Conservation (phyloP, 2,888 invertebrate species). For the Drosophila yooni region DNA sequence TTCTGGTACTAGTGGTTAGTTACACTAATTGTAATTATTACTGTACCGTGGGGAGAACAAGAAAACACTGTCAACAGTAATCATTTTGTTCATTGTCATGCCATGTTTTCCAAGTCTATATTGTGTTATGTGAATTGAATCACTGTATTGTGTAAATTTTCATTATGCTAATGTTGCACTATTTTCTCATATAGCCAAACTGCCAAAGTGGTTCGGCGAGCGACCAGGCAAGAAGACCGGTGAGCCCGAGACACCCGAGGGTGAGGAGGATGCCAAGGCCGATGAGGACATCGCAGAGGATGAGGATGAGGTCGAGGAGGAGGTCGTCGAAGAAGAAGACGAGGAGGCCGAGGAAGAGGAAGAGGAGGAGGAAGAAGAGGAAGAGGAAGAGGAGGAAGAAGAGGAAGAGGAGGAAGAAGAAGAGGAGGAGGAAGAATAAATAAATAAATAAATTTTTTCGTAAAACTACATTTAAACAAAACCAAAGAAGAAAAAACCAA, state of each 20-base stretch:
- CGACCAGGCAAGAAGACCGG: constrained; percentile 96
- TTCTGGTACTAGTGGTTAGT: constrained; percentile 4
- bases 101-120: constrained; percentile 47
- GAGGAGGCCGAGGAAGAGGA: constrained; percentile 87
- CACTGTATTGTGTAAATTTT: too few relatives aligned
- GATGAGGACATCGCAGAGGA: constrained; percentile 90
- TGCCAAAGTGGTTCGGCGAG: constrained; percentile 98
- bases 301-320: constrained; percentile 91
- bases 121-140: neutral
- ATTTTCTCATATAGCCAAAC: constrained; percentile 88
- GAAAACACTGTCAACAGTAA: constrained; percentile 32
- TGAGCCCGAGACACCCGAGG: constrained; percentile 95
- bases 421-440: constrained; percentile 69
- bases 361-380: constrained; percentile 86
- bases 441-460: constrained; percentile 74
- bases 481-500: constrained; percentile 69
- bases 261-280: constrained; percentile 94
- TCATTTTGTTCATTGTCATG: constrained; percentile 67
- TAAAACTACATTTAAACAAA: constrained; percentile 84
- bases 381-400: constrained; percentile 85
- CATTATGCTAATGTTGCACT: constrained; percentile 11
- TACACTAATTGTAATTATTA: constrained; percentile 18
- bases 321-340: constrained; percentile 91
- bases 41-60: constrained; percentile 30
- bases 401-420: constrained; percentile 84